Base-by-base conservation (phyloP, 2,888 invertebrate species). In the Cistogaster globosa region DNA sequence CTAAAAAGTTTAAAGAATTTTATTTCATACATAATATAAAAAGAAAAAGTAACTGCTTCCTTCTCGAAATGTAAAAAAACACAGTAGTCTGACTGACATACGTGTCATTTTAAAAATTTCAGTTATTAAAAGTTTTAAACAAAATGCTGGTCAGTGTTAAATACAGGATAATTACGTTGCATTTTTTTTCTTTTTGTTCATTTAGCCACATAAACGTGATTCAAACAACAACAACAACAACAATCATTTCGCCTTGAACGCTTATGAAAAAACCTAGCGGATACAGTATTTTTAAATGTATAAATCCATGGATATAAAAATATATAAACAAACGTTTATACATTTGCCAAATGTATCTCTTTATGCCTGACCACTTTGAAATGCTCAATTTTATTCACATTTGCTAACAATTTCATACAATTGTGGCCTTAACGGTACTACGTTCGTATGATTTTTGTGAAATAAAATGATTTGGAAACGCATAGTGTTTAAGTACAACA, bases 131-230 rank as follows among this genome's bases (percentile, higher is more conserved):
- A 42, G 20, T 63, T 83, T 71, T 20, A 48, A 48, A 51, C 36
- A 45, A 58, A 75, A 48, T 36, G 16, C 48, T 62, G 79, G 51
- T 53, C 38, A 45, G 53, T 75, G 58, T 76, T 60, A 79, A 76
- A 67, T 71, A 65, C 65, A 69, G 22, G n/a, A 83, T 83, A 83
- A 83, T 83, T 83, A 75, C 58, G 48, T 75, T 69, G 63, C 18
- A 57, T 12, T 32, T 75, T 58, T 63, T 62, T 22, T 18, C 32
- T 36, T 38, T 20, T 18, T 57, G 32, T 36, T 62, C 4, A 53
- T 16, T 4, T 48, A 16, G 1, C 2, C 2, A n/a, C 38, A 26
- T 48, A 12, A 18, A 8, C 18, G 67, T 51, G 58, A 74, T 67
- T 60, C 16, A 45, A 62, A 67, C n/a, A n/a, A n/a, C n/a, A n/a